These are phyloP conservation scores for rabbit (Oryctolagus cuniculus) DNA, from an alignment of 2,113 vertebrate species.

Conservation along the genomic window DNA sequence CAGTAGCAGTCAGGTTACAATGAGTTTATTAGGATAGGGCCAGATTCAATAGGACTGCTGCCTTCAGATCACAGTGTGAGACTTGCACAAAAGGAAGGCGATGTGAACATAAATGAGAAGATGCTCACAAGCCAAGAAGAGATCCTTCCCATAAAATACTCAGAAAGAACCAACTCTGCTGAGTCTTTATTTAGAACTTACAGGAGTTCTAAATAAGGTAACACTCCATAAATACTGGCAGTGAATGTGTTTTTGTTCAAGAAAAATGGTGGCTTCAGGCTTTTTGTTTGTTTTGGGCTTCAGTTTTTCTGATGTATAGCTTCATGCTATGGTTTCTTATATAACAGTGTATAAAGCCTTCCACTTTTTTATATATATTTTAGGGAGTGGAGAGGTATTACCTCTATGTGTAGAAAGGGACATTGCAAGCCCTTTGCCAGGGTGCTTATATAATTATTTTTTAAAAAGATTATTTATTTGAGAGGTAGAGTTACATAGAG, in stretches of 20 bases:
- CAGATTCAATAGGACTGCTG: not conserved
- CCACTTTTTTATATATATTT: not conserved
- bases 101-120: not conserved
- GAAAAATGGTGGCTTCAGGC: not conserved
- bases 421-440: not conserved
- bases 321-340: not conserved
- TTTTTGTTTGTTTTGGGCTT: too few species aligned
- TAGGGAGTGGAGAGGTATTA: not conserved
- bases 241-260: not conserved
- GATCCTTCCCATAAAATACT: not conserved
- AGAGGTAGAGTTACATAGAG: too few species aligned
- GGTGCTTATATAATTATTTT: not conserved
- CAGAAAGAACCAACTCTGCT: not conserved
- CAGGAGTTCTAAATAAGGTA: not conserved
- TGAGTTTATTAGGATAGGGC: not conserved
- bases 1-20: not conserved
- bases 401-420: not conserved
- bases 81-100: not conserved
- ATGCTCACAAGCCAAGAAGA: not conserved
- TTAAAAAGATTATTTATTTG: too few species aligned
- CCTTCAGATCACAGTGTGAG: not conserved
- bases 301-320: not conserved
- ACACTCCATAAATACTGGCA: not conserved
- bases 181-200: not conserved
- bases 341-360: not conserved